Evolutionary conservation across 2,113 vertebrate species (phyloP), one percentile per base, ranked within the genome.

Genomic region (Mus spicilegus): DNA sequence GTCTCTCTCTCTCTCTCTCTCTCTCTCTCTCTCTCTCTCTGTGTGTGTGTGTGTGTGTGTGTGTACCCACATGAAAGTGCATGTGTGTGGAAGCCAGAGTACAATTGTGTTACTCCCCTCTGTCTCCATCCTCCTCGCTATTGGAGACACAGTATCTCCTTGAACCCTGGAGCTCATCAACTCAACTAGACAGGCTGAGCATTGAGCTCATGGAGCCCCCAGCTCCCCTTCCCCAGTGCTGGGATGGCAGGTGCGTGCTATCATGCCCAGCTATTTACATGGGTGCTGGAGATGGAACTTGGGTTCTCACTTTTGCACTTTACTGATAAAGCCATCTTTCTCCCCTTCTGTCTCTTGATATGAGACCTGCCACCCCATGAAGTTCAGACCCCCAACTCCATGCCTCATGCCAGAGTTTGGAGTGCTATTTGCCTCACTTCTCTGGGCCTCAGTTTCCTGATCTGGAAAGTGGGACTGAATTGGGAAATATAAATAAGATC

Each of bases 401-500:
- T 11, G 46, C 87, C 49, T 26, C 3, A 11, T 39, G 46, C 61
- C 42, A 95, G 42, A 42, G 39, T 8, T 33, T 20, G 8, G 39
- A 46, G 20, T 46, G 56, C 69, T 84, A 16, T 36, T 54, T 76
- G 22, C 7, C 36, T 49, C n/a, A 16, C 86, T 73, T 80, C 91
- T 89, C 46, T 30, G 54, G 73, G 8, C 76, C 92, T 97, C 75
- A 13, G 54, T 89, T 91, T 96, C 56, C 56, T 13, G 30, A 78
- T 82, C 73, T 30, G 73, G 51, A 88, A 92, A 6, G 4, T 26
- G 26, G 19, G 73, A 69, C 73, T 54, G 30, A 67, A 67, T 65
- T 22, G 42, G 39, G 42, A 93, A 69, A 63, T 56, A 63, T 36
- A 75, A 10, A 5, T 20, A 30, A 46, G 70, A 82, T 30, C 19